These are phyloP conservation scores for Rhinophrynus dorsalis DNA, from an alignment of 2,797 vertebrate species.

Conservation along the genomic window DNA sequence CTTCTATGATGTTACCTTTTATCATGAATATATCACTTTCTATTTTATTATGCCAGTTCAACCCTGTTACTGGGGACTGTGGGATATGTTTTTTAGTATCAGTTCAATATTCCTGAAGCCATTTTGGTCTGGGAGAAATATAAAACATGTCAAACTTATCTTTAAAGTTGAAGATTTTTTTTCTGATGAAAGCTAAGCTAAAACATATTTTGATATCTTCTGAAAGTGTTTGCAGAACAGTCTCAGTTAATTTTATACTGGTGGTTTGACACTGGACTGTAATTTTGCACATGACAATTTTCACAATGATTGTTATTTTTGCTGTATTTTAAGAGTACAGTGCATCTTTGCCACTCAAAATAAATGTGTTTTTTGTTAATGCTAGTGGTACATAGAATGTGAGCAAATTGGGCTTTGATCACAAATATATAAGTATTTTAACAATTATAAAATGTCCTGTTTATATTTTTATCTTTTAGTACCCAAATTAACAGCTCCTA, in stretches of 20 bases:
- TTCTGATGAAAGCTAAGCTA: background rate
- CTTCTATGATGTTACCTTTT: too few species aligned
- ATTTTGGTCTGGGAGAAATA: background rate
- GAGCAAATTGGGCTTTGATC: background rate
- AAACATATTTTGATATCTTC: background rate
- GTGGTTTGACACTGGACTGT: background rate
- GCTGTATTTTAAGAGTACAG: background rate
- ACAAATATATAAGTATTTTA: too few species aligned
- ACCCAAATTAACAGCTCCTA: too few species aligned
- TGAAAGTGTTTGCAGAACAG: background rate
- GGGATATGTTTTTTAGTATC: too few species aligned
- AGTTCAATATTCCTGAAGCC: background rate
- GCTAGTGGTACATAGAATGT: background rate
- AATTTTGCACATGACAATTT: conserved; percentile 33
- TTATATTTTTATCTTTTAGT: conserved; percentile 1
- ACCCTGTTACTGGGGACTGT: too few species aligned
- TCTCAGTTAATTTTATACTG: background rate
- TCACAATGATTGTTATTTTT: conserved; percentile 28
- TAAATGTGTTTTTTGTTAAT: conserved; percentile 11
- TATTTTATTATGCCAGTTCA: too few species aligned
- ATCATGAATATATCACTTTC: too few species aligned
- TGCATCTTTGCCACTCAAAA: background rate
- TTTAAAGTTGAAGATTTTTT: background rate
- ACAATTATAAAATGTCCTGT: background rate
- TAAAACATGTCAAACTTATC: background rate